Evolutionary conservation across 2,888 invertebrate genomes (phyloP), one percentile per base, ranked within the genome.

Genomic region (Serripes groenlandicus): DNA sequence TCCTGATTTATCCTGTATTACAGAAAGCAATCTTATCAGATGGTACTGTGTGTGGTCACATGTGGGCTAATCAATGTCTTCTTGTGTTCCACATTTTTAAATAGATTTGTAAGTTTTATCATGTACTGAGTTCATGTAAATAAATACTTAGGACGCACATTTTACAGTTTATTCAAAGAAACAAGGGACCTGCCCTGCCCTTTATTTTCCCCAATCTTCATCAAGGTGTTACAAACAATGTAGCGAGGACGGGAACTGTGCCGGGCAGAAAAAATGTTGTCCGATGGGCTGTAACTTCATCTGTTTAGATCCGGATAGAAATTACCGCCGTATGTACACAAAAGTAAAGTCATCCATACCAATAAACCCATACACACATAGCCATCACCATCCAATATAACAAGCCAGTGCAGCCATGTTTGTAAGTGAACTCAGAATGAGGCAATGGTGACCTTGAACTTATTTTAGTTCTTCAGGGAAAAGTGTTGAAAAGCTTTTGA

Each of bases 181-280:
- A 30, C 30, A 26, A 21, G 64, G 77, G 37, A 68, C 56, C 58
- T 52, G 66, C 42, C 70, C 73, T 30, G 42, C 70, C 42, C 26
- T 56, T 23, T 32, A 34, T 21, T 68, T 28, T 37, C 58, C 58
- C 49, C 23, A 34, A 52, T 35, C n/a, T 56, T 56, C 56, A 11
- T 2, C 56, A 56, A 56, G 11, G 56, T 85, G 82, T 58, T 21
- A 62, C n/a, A 69, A 80, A 26, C 82, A 80, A 56, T 85, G 85
- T 75, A 80, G 75, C 52, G 62, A 60, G 32, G 86, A 86, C 32
- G 32, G 56, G 26, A 80, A 86, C 69, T 86, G 86, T 72, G 42
- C 75, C 18, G 81, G 76, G 32, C 60, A 62, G 34, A 73, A 83
- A 69, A 83, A 86, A 78, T 86, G 86, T 71, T 86, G 86, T 60